Percentiles rank a stretch among this genome's conserved stretches.
These are phyloP conservation scores for Semnornis frantzii DNA, from an alignment of 2,113 vertebrate species.

Conservation along the genomic window DNA sequence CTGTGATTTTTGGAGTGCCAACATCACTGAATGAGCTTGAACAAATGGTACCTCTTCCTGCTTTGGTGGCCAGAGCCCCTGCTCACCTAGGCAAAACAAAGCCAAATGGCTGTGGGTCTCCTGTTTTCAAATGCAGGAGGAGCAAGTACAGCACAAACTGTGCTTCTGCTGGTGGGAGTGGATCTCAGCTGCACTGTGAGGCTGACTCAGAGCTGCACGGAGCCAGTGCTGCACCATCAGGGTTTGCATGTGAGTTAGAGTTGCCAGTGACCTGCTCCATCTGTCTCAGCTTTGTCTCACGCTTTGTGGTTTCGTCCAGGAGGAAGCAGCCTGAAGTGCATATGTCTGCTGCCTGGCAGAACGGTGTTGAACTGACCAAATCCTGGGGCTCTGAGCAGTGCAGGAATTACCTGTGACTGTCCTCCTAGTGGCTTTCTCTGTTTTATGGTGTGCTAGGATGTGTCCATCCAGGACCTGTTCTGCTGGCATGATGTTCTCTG, in stretches of 20 bases:
- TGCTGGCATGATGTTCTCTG: rapidly evolving
- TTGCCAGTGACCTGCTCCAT: not conserved
- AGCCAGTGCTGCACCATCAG: not conserved
- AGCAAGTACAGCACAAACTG: not conserved
- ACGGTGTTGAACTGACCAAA: no score
- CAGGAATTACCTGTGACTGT: not conserved
- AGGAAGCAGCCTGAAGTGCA: not conserved
- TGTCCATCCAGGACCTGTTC: not conserved
- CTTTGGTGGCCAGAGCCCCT: not conserved
- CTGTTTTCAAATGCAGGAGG: not conserved
- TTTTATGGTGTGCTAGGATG: not conserved
- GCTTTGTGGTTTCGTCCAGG: rapidly evolving
- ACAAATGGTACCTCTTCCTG: not conserved
- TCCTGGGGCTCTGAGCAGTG: not conserved
- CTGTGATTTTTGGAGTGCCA: not conserved
- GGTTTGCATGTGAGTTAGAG: not conserved
- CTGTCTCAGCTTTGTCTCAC: not conserved
- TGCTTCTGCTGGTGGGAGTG: not conserved
- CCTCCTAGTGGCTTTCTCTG: rapidly evolving
- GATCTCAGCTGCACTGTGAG: not conserved
- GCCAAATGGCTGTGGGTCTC: not conserved
- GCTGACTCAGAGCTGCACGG: not conserved
- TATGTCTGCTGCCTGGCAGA: not conserved
- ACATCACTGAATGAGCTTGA: not conserved
- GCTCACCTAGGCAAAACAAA: not conserved